Evolutionary conservation across 2,113 vertebrate genomes (phyloP).

Genomic region (Sander vitreus): DNA sequence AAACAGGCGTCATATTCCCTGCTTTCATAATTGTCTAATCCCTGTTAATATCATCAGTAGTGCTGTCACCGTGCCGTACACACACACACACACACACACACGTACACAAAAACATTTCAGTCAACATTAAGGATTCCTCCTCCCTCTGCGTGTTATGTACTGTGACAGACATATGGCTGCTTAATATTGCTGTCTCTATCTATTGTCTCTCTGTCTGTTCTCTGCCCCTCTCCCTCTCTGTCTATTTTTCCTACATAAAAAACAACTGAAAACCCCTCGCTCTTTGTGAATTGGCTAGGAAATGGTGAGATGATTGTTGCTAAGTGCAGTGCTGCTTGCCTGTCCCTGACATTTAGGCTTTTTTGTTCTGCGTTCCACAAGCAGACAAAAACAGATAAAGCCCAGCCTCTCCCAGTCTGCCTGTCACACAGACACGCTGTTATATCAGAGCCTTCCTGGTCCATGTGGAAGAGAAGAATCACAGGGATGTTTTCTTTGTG

Average conservation of each 20-base stretch:
- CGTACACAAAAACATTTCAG: conserved; percentile 35
- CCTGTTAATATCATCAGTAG: conserved; percentile 35
- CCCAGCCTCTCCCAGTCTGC: conserved; percentile 22
- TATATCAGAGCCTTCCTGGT: conserved; percentile 34
- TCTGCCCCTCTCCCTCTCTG: conserved; percentile 11
- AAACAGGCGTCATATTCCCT: background rate
- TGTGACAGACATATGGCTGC: conserved; percentile 69
- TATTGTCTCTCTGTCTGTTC: conserved; percentile 51
- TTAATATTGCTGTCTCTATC: conserved; percentile 62
- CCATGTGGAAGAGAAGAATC: background rate
- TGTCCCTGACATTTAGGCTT: conserved; percentile 74
- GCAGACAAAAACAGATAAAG: conserved; percentile 66
- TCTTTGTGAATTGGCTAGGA: conserved; percentile 65
- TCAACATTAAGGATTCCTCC: conserved; percentile 46
- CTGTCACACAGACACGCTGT: conserved; percentile 45
- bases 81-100: background rate
- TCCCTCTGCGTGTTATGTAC: conserved; percentile 47
- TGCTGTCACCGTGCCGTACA: background rate
- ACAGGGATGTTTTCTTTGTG: background rate
- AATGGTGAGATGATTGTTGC: conserved; percentile 68
- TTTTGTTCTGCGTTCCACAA: conserved; percentile 69
- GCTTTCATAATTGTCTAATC: conserved; percentile 59
- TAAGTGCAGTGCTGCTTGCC: conserved; percentile 60
- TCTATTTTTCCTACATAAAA: conserved; percentile 40
- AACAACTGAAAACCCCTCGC: conserved; percentile 50